These are phyloP conservation scores for Bradypodion ventrale DNA, from an alignment of 2,797 vertebrate genomes.

Conservation along the genomic window DNA sequence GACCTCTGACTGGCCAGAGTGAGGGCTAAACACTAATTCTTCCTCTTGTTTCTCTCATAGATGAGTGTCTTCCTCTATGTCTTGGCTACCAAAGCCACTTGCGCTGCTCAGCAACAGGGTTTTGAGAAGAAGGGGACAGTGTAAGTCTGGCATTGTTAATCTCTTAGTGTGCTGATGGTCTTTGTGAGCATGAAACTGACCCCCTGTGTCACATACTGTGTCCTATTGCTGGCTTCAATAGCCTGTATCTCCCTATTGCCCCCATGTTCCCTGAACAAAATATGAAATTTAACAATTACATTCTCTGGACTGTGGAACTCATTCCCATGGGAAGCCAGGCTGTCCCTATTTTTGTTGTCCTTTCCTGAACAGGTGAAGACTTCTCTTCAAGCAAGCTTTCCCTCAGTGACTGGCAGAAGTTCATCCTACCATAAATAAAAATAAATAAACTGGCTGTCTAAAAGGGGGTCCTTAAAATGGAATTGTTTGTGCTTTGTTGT, in stretches of 20 bases:
- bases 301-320: no score
- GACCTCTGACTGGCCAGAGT: neutral
- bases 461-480: no score
- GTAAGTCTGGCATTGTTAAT: constrained; percentile 77
- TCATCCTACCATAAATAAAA: no score
- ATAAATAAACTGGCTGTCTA: no score
- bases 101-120: constrained; percentile 79
- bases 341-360: no score
- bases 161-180: neutral
- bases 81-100: constrained; percentile 86
- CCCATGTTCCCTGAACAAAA: neutral
- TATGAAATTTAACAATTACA: no score
- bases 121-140: constrained; percentile 88
- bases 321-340: no score
- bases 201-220: neutral
- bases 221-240: neutral
- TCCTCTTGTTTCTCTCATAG: constrained; percentile 67
- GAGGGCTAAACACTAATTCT: neutral
- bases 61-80: constrained; percentile 90
- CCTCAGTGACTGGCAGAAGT: no score
- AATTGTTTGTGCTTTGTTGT: no score
- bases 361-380: no score
- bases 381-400: no score
- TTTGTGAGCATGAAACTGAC: neutral
- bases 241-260: neutral